A percentile compares a stretch with the other conserved stretches of the same genome.
These are phyloP conservation scores for Polydrusus cervinus DNA, from an alignment of 2,888 invertebrate species.

Conservation along the genomic window DNA sequence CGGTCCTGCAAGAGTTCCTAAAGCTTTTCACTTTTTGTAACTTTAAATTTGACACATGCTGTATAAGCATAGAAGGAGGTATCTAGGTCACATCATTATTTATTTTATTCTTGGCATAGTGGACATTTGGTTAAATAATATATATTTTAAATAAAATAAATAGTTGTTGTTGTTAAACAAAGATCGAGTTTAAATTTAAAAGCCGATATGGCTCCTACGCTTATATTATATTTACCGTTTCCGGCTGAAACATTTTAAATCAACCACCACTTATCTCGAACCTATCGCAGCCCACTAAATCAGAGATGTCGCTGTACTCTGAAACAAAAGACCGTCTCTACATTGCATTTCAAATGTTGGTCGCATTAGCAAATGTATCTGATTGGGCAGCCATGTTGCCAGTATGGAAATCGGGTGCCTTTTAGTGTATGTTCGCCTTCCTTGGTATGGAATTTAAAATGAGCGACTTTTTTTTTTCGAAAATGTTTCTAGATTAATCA, in stretches of 20 bases:
- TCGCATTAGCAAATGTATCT: constrained; percentile 51
- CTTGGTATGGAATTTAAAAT: constrained; percentile 51
- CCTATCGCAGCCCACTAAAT: constrained; percentile 45
- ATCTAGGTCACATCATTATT: no score
- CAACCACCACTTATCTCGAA: neutral
- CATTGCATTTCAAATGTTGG: constrained; percentile 31
- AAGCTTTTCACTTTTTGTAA: neutral
- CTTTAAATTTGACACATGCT: no score
- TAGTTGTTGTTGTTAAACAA: no score
- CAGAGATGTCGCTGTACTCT: constrained; percentile 40
- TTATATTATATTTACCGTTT: no score
- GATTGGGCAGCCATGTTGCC: constrained; percentile 49
- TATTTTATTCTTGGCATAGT: no score
- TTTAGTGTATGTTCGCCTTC: constrained; percentile 47
- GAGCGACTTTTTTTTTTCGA: constrained; percentile 43
- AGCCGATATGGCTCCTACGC: no score
- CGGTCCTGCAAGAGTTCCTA: neutral
- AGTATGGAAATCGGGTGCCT: constrained; percentile 53
- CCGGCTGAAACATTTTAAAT: constrained; percentile 1
- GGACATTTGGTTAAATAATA: no score
- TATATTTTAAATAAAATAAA: no score
- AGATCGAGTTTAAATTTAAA: no score
- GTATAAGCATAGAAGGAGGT: no score
- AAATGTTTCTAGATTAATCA: constrained; percentile 50
- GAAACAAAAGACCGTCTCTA: constrained; percentile 35